phyloP scores from a whole-genome alignment of 23 tunicate genomes.

The Trididemnum nubilum region DNA sequence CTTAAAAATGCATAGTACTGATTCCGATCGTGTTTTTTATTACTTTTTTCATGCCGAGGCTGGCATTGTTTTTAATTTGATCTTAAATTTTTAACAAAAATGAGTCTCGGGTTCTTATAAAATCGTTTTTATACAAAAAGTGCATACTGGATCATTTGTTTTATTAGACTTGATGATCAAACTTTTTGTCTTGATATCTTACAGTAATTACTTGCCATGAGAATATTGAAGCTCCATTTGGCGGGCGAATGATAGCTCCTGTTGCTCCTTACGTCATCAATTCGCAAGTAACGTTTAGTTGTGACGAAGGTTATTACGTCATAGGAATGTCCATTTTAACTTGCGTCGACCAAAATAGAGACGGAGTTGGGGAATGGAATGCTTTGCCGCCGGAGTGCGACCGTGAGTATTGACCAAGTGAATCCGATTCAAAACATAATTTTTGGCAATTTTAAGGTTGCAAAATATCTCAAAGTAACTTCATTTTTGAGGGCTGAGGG shows the following conservation, averaged over 20 bases:
- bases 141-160: too few species aligned
- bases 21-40: too few species aligned
- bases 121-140: too few species aligned
- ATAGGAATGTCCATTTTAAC: slow-evolving; percentile 2
- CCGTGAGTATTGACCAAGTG: slow-evolving; percentile 24
- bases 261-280: not conserved
- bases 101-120: too few species aligned
- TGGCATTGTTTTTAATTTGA: too few species aligned
- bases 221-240: slow-evolving; percentile 5
- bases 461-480: not conserved
- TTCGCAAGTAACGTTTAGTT: slow-evolving; percentile 14
- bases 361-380: slow-evolving; percentile 51
- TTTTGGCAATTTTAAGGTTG: not conserved
- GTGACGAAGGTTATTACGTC: slow-evolving; percentile 36
- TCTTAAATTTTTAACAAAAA: too few species aligned
- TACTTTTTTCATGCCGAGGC: too few species aligned
- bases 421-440: not conserved
- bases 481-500: too few species aligned
- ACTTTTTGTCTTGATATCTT: too few species aligned
- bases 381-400: slow-evolving; percentile 31
- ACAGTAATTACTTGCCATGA: slow-evolving; percentile 17
- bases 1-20: too few species aligned
- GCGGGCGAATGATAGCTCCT: not conserved
- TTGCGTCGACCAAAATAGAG: slow-evolving; percentile 27
- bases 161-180: too few species aligned